Evolutionary conservation across 2,888 invertebrate species (phyloP), one percentile per base, ranked within the genome.

Genomic region (Lasioglossum leucozonium): DNA sequence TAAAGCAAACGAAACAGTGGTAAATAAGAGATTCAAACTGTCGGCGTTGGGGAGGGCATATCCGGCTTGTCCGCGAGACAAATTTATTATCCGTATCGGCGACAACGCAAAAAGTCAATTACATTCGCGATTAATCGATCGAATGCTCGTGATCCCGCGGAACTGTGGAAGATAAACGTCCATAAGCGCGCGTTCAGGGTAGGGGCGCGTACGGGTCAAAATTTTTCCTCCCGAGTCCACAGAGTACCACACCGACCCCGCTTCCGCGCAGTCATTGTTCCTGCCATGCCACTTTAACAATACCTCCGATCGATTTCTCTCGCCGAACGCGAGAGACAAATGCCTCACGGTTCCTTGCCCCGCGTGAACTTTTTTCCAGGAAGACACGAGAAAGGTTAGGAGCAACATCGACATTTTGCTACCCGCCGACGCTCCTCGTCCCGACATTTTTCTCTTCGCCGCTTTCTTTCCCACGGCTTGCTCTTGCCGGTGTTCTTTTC

Each of bases 271-370:
- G 30, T 67, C 58, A 67, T 69, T 42, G 55, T 65, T 81, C 62
- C 78, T 37, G 75, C 67, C 65, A 34, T 77, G 82, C 82, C 87
- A 83, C 79, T 84, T 73, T 81, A 82, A 87, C 86, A 76, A 88
- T 88, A 77, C 77, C 82, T 65, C 42, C 77, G 76, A 90, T 90
- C 89, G 88, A 90, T 90, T 85, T 87, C 87, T 83, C 88, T 83
- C 78, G 79, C 81, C 84, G 37, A 89, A 84, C 88, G 84, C 80
- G 79, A 82, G 72, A 88, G 88, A 89, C 84, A 87, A 89, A 89
- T 87, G 87, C 82, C 77, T 76, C 84, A 80, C 77, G 77, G 82
- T 82, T 83, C 79, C 77, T 84, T 86, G 79, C 81, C 80, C 44
- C 82, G 16, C 26, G 67, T 80, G 79, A 88, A 88, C 90, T 88